Evolutionary conservation across 2,113 vertebrate species (phyloP), one percentile per base, ranked within the genome.

Genomic region (Cyanoramphus novaezelandiae): DNA sequence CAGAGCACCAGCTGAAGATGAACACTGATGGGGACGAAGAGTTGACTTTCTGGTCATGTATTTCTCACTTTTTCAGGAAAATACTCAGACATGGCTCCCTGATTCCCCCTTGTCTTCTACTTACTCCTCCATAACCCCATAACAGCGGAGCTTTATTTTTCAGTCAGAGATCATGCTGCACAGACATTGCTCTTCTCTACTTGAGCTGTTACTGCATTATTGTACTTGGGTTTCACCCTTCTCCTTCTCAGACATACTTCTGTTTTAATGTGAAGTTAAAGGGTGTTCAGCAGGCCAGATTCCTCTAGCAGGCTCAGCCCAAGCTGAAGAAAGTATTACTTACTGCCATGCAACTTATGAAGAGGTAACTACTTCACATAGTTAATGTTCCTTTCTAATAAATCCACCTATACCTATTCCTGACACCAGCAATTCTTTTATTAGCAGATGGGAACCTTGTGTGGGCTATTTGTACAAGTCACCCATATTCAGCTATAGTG

Each of bases 301-400:
- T 68, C 21, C 29, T 31, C n/a, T 33, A 44, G 23, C 33, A 79
- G 63, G 63, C n/a, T 69, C 47, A 82, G 23, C 9, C 29, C 33
- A 75, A 76, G 39, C 4, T 49, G 69, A 84, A 93, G 43, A 29
- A 64, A 94, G 37, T 10, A 55, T 5, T 49, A 62, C 43, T 70
- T 77, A 70, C n/a, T 70, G 18, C 29, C 0, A 0, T 15, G 33
- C 47, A 93, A 70, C 17, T 49, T 55, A 77, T 0, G 8, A 83
- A 35, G 88, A 92, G 7, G 18, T 35, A 82, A 49, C 44, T 37
- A 49, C 25, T 86, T 82, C 23, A 80, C 47, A 52, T 31, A 64
- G 17, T 49, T 72, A 49, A 62, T 27, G 8, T 27, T 74, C 15
- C 59, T 86, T 82, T 68, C 60, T 64, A 60, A 12, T 19, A 89